These are phyloP conservation scores for Gryon sp. DNA, from an alignment of 1,140 invertebrate genomes.

Conservation along the genomic window DNA sequence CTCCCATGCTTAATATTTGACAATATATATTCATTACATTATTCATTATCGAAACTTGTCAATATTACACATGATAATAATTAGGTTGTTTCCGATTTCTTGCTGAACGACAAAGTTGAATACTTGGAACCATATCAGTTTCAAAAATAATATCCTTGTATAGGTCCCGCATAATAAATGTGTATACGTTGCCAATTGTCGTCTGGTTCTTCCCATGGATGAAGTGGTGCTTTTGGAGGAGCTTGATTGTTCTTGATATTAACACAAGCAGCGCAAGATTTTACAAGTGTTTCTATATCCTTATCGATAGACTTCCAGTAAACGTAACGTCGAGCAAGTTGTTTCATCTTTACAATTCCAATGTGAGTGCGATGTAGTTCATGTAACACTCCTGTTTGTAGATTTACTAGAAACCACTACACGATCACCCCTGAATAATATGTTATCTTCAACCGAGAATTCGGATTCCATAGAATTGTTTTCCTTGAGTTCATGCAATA, in stretches of 20 bases:
- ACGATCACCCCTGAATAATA: slow-evolving; percentile 21
- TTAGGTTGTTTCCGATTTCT: too few relatives aligned
- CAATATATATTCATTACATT: too few relatives aligned
- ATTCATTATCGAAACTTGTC: too few relatives aligned
- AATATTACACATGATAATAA: too few relatives aligned
- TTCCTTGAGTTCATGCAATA: not conserved
- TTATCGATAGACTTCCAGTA: slow-evolving; percentile 79
- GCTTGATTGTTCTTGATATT: slow-evolving; percentile 45
- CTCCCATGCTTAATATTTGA: too few relatives aligned
- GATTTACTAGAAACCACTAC: slow-evolving; percentile 72
- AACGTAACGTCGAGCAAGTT: slow-evolving; percentile 76
- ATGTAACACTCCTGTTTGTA: slow-evolving; percentile 72
- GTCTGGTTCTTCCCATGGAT: slow-evolving; percentile 47
- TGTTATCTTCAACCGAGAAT: slow-evolving; percentile 8
- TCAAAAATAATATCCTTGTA: slow-evolving; percentile 39
- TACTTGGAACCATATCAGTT: too few relatives aligned
- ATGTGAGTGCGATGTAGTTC: slow-evolving; percentile 77
- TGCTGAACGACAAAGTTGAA: too few relatives aligned
- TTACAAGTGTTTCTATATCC: slow-evolving; percentile 73
- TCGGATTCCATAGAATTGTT: not conserved
- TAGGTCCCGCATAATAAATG: slow-evolving; percentile 54
- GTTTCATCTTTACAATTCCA: slow-evolving; percentile 80
- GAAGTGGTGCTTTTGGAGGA: slow-evolving; percentile 53
- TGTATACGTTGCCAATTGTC: slow-evolving; percentile 54
- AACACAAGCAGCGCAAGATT: too few relatives aligned